phyloP scores from a whole-genome alignment of 2,113 vertebrate genomes.

The Chinchilla lanigera region DNA sequence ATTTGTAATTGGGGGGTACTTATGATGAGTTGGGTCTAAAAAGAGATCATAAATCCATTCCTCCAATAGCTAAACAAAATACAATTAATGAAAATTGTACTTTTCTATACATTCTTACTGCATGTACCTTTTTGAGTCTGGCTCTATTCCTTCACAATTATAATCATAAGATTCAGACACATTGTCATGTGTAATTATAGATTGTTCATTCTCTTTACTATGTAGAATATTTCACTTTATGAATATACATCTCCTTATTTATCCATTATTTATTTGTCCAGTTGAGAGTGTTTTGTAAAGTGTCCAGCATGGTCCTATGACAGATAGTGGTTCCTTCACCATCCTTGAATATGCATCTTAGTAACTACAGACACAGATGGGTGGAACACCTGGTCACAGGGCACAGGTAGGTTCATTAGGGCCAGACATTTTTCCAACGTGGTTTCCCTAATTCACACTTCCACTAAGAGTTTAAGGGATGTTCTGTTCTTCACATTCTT shows the following conservation, averaged over 20 bases:
- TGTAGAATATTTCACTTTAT: not conserved
- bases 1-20: not conserved
- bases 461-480: not conserved
- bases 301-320: not conserved
- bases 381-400: not conserved
- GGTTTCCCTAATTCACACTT: not conserved
- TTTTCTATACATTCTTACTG: not conserved
- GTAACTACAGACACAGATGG: not conserved
- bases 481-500: not conserved
- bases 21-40: not conserved
- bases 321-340: not conserved
- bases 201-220: not conserved
- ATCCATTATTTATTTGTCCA: not conserved
- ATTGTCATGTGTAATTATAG: not conserved
- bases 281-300: not conserved
- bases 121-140: not conserved
- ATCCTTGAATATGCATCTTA: not conserved
- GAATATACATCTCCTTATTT: not conserved
- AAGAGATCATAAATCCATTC: not conserved
- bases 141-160: not conserved
- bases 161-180: not conserved
- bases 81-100: not conserved
- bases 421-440: not conserved
- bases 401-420: not conserved
- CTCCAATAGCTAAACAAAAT: not conserved